A percentile compares a stretch with the other conserved stretches of the same genome.
Evolutionary conservation across 2,888 invertebrate species (phyloP).

Genomic region (Glyphotaelius pellucidus): DNA sequence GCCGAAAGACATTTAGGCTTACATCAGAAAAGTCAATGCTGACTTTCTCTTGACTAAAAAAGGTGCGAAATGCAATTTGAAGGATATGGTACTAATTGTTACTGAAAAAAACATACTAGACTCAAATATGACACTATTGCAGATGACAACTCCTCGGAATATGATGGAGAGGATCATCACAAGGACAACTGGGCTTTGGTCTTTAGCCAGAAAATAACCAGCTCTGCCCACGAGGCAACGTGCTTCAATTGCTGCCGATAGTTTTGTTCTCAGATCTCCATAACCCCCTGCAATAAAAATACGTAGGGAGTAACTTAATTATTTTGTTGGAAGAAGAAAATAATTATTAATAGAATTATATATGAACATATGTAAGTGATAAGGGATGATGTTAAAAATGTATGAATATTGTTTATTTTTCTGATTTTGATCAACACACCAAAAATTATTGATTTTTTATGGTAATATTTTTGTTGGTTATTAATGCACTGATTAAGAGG

Average conservation of each 20-base stretch:
- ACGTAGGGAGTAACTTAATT: background rate
- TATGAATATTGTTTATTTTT: too few species aligned
- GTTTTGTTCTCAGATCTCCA: constrained; percentile 12
- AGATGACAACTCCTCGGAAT: background rate
- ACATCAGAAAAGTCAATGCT: too few species aligned
- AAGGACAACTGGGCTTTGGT: background rate
- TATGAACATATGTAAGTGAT: too few species aligned
- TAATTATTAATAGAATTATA: background rate
- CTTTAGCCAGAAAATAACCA: background rate
- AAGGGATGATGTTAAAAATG: too few species aligned
- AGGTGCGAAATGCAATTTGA: background rate
- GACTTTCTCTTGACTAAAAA: too few species aligned
- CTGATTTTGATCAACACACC: too few species aligned
- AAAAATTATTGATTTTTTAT: too few species aligned
- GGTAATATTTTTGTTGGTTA: too few species aligned
- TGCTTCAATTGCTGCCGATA: background rate
- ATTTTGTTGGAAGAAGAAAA: background rate
- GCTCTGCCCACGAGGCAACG: constrained; percentile 12
- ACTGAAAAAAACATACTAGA: background rate
- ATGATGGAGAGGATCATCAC: constrained; percentile 24
- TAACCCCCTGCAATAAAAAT: background rate
- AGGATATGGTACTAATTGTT: background rate
- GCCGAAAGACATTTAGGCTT: too few species aligned
- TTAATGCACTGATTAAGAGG: too few species aligned
- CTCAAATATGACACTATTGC: background rate